Conservation (phyloP, 2,888 invertebrate species). For the Hartigia nigra region DNA sequence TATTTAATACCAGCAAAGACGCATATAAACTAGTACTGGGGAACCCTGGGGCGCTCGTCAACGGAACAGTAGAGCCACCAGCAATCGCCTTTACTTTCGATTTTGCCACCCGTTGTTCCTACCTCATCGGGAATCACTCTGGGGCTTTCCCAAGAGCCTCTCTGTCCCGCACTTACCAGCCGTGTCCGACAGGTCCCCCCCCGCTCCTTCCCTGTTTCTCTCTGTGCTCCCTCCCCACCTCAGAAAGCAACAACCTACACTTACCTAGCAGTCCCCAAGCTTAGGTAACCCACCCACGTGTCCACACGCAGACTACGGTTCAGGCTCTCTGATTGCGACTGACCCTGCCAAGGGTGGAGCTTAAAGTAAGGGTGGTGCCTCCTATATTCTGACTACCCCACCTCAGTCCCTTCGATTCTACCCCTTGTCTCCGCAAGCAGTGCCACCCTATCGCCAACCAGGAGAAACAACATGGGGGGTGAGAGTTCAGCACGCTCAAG, state of each 20-base stretch:
- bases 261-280: background rate
- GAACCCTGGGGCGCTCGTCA: slow-evolving; percentile 41
- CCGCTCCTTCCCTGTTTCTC: slow-evolving; percentile 15
- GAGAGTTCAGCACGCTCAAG: slow-evolving; percentile 2
- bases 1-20: background rate
- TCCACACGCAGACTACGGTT: background rate
- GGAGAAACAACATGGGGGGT: slow-evolving; percentile 36
- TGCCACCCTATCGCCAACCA: slow-evolving; percentile 6
- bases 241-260: slow-evolving; percentile 15
- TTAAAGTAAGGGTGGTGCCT: slow-evolving; percentile 61
- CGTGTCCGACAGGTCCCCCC: slow-evolving; percentile 15
- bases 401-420: slow-evolving; percentile 9
- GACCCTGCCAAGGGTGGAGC: slow-evolving; percentile 61
- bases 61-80: slow-evolving; percentile 54
- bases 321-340: slow-evolving; percentile 29
- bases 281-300: background rate
- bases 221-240: slow-evolving; percentile 2
- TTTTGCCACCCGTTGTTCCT: slow-evolving; percentile 38
- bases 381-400: slow-evolving; percentile 14
- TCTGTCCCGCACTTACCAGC: background rate
- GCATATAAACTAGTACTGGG: slow-evolving; percentile 1
- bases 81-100: slow-evolving; percentile 49
- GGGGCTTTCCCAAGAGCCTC: background rate
- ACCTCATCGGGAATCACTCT: slow-evolving; percentile 1
- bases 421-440: background rate